A percentile compares a stretch with the other conserved stretches of the same genome.
Evolutionary conservation across 64 coral and sea anemone genomes (phyloP).

Genomic region (Astreopora myriophthalma): DNA sequence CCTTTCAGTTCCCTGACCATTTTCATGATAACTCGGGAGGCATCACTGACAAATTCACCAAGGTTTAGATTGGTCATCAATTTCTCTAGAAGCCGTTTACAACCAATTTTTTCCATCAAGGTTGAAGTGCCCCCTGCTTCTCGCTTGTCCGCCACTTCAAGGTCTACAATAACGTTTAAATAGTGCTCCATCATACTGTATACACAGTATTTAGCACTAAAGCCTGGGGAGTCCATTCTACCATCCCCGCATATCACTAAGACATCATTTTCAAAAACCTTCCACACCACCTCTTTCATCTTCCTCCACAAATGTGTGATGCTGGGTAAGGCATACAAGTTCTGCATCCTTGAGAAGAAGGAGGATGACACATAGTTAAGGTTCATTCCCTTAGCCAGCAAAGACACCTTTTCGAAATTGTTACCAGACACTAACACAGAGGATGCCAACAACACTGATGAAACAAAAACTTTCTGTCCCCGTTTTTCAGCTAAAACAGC

Average conservation of each 20-base stretch:
- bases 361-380: constrained; percentile 15
- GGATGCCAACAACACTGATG: not conserved
- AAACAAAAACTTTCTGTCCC: constrained; percentile 1
- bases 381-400: constrained; percentile 32
- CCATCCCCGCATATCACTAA: constrained; percentile 44
- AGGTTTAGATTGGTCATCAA: constrained; percentile 5
- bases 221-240: constrained; percentile 54
- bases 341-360: constrained; percentile 32
- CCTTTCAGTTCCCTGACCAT: constrained; percentile 20
- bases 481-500: not conserved
- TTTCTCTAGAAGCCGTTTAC: constrained; percentile 30
- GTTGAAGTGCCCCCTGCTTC: constrained; percentile 1
- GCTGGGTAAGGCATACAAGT: constrained; percentile 34
- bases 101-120: constrained; percentile 43
- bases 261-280: constrained; percentile 2
- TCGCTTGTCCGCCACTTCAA: constrained; percentile 42
- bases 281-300: constrained; percentile 25
- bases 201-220: constrained; percentile 51
- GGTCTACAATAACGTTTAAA: constrained; percentile 42
- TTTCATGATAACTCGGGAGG: constrained; percentile 8
- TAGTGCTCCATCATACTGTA: constrained; percentile 61
- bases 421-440: constrained; percentile 43
- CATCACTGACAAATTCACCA: constrained; percentile 28
- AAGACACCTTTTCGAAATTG: constrained; percentile 38
- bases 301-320: not conserved